Percentiles rank a stretch among this genome's conserved stretches.
Conservation (phyloP, 2,113 vertebrate species). For the Ranitomeya imitator region DNA sequence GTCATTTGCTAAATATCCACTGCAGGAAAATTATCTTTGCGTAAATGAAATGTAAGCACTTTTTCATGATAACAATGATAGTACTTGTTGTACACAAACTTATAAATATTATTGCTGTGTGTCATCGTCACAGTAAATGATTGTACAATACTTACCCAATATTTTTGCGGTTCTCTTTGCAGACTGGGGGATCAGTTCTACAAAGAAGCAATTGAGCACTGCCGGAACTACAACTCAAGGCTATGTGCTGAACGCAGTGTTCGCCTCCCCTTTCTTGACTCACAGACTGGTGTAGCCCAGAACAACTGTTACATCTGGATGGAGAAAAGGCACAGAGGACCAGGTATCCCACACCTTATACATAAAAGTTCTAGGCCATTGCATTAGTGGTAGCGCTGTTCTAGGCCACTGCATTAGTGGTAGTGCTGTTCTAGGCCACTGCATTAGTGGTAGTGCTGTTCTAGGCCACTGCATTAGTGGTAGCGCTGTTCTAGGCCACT, state of each 20-base stretch:
- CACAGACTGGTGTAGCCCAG: constrained; percentile 94
- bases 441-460: no score
- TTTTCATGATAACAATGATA: no score
- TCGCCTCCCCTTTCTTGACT: constrained; percentile 95
- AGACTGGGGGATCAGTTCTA: constrained; percentile 98
- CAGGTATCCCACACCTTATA: constrained; percentile 58
- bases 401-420: no score
- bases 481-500: no score
- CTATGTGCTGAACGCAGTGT: constrained; percentile 94
- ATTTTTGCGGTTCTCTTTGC: constrained; percentile 54
- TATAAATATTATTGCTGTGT: neutral
- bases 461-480: no score
- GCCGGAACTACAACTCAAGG: constrained; percentile 94
- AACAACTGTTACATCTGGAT: constrained; percentile 99
- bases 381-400: no score
- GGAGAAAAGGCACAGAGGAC: constrained; percentile 94
- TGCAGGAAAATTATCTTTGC: no score
- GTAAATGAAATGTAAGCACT: no score
- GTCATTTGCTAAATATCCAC: no score
- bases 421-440: no score
- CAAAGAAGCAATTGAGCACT: constrained; percentile 97
- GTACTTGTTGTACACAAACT: neutral
- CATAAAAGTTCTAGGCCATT: no score
- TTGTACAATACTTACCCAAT: neutral
- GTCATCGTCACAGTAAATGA: neutral